Percentiles rank a stretch among this genome's conserved stretches.
phyloP scores from a whole-genome alignment of 1,140 invertebrate species.

The Papilio polyxenes region DNA sequence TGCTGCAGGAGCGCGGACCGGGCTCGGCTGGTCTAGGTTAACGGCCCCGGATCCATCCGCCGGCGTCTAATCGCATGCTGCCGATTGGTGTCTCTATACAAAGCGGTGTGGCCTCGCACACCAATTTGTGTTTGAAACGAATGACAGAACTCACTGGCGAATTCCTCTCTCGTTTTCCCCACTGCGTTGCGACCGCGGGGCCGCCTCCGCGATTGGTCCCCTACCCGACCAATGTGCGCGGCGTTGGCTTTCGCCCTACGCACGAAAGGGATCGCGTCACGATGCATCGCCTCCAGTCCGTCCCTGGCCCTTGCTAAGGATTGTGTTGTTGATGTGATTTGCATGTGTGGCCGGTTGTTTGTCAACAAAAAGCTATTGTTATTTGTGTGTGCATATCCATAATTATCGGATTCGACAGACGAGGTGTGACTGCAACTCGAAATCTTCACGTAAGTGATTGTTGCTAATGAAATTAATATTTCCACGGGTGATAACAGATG shows the following conservation, averaged over 20 bases:
- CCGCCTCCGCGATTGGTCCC: constrained; percentile 62
- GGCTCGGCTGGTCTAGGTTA: neutral
- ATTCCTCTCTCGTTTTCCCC: constrained; percentile 69
- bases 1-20: neutral
- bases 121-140: constrained; percentile 67
- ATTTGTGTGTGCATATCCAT: constrained; percentile 57
- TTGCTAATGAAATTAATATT: constrained; percentile 54
- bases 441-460: constrained; percentile 68
- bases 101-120: constrained; percentile 66
- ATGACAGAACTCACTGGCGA: constrained; percentile 64
- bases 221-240: constrained; percentile 59
- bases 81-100: constrained; percentile 64
- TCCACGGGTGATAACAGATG: constrained; percentile 60
- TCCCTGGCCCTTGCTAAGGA: constrained; percentile 69
- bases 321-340: constrained; percentile 59
- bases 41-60: constrained; percentile 44
- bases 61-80: constrained; percentile 47
- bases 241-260: constrained; percentile 55
- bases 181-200: constrained; percentile 63
- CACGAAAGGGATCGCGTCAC: constrained; percentile 68
- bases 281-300: constrained; percentile 60
- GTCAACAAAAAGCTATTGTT: constrained; percentile 60
- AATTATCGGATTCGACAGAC: constrained; percentile 50
- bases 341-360: constrained; percentile 55
- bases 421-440: constrained; percentile 45